phyloP scores from a whole-genome alignment of 2,888 invertebrate genomes.

The Exephanes ischioxanthus region DNA sequence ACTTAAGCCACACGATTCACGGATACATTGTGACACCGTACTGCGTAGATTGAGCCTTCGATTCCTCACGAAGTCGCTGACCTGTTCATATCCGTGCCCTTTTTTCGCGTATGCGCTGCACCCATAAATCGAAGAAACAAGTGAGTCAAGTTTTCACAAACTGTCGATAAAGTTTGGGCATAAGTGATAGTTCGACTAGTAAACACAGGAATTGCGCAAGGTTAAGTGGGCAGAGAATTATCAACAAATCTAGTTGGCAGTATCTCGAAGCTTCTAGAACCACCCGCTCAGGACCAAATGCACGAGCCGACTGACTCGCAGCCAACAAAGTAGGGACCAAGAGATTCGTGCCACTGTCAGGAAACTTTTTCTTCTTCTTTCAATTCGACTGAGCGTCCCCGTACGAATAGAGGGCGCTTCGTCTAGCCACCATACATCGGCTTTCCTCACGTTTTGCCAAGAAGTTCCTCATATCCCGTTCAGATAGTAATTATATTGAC shows the following conservation, averaged over 20 bases:
- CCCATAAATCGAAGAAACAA: constrained; percentile 77
- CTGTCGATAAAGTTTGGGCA: constrained; percentile 15
- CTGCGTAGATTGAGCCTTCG: neutral
- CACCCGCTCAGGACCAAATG: neutral
- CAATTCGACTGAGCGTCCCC: too few species aligned
- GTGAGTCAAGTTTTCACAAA: constrained; percentile 24
- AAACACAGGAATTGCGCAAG: constrained; percentile 14
- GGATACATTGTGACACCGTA: neutral
- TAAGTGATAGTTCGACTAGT: constrained; percentile 29
- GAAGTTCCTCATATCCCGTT: too few species aligned
- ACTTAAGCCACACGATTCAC: neutral
- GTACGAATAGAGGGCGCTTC: too few species aligned
- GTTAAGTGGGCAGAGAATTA: neutral
- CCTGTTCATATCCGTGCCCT: constrained; percentile 77
- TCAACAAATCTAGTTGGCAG: neutral
- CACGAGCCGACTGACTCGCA: neutral
- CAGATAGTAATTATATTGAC: too few species aligned
- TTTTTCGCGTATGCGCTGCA: constrained; percentile 76
- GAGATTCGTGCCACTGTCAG: neutral
- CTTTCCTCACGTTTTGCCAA: too few species aligned
- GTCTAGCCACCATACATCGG: too few species aligned
- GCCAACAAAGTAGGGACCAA: neutral
- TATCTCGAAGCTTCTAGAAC: neutral
- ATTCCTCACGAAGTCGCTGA: constrained; percentile 61
- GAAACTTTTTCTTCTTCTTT: neutral